A percentile compares a stretch with the other conserved stretches of the same genome.
Evolutionary conservation across 2,888 invertebrate genomes (phyloP).

Genomic region (Sylvicola cinctus): DNA sequence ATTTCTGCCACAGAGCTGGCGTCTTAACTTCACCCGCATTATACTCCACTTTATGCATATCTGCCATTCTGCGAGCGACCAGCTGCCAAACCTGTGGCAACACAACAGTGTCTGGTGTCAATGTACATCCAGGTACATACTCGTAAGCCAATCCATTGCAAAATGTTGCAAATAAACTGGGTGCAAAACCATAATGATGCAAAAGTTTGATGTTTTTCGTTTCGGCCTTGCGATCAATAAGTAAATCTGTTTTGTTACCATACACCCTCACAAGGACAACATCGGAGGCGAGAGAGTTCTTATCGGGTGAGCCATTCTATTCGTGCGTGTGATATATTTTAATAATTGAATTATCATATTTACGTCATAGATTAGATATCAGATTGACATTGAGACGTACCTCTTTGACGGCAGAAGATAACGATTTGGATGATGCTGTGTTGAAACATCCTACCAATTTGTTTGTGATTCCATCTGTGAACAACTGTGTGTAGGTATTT

Average conservation of each 20-base stretch:
- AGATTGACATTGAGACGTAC: no score
- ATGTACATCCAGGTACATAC: conserved; percentile 62
- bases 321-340: no score
- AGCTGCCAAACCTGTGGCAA: conserved; percentile 45
- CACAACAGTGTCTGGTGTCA: conserved; percentile 41
- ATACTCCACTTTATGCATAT: conserved; percentile 46
- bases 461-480: conserved; percentile 89
- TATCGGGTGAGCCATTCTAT: no score
- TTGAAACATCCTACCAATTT: conserved; percentile 63
- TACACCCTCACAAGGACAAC: conserved; percentile 75
- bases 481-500: conserved; percentile 34
- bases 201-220: conserved; percentile 39
- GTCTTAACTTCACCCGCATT: conserved; percentile 22
- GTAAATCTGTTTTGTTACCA: conserved; percentile 79
- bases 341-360: no score
- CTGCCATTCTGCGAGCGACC: conserved; percentile 65
- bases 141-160: conserved; percentile 86
- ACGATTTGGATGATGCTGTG: conserved; percentile 14
- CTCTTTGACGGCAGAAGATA: no score
- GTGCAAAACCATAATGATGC: conserved; percentile 57
- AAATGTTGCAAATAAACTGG: conserved; percentile 75
- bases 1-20: conserved; percentile 58
- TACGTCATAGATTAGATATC: no score
- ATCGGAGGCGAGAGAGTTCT: no score
- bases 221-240: conserved; percentile 78